Base-by-base conservation (phyloP, 2,888 invertebrate species). In the Campoplex nolae region DNA sequence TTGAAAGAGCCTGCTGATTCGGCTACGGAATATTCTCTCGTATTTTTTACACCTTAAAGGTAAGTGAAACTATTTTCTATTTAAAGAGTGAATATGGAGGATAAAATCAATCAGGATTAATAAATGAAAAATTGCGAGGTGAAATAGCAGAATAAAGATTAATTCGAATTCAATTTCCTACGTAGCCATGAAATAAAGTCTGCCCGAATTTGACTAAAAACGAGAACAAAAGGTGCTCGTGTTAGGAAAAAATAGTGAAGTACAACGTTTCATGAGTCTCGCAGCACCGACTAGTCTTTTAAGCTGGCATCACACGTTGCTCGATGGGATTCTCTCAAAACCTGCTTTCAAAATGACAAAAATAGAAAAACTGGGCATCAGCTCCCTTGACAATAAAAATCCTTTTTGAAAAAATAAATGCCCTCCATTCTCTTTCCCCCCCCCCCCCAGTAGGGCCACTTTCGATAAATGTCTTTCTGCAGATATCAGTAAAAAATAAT, bases 241-340 rank as follows among this genome's bases (percentile, higher is more conserved):
- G 1, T 42, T 9, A 42, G 1, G 9, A 28, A 71, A 71, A n/a
- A 45, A 48, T 28, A 13, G 13, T 48, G n/a, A 38, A 58, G 18
- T 56, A 42, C 56, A 56, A 56, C n/a, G 9, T 28, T 32, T 42
- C 23, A 1, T 45, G 23, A 45, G 75, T 68, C 32, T 18, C 42
- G n/a, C n/a, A 3, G 16, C 56, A 68, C 7, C 68, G 78, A 45
- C 23, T 73, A 78, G 74, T 74, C 74, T 35, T 42, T 6, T 58
- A 48, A 65, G 56, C 54, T 23, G 32, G 28, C 16, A 16, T 51
- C 23, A 73, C 56, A 9, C 51, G 16, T 35, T 16, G 16, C 32
- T 79, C 74, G 54, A 71, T 8, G 45, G 67, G 78, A 4, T 23
- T 62, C 45, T 32, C 35, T 35, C n/a, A 18, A 67, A 67, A 73